These are phyloP conservation scores for Nephrocerus scutellatus DNA, from an alignment of 2,888 invertebrate genomes.

Conservation along the genomic window DNA sequence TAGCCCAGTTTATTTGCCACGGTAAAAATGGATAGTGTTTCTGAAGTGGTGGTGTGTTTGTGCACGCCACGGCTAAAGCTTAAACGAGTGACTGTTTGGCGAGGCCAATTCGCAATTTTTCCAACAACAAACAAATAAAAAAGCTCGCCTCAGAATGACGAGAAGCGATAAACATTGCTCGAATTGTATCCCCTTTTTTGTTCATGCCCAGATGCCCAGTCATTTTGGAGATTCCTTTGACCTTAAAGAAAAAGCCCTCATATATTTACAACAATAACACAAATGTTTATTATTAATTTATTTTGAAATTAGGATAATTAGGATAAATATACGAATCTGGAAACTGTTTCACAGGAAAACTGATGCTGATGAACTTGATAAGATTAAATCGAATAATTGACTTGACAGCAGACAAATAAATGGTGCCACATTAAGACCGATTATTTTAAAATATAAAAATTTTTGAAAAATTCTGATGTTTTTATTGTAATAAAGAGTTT, in stretches of 20 bases:
- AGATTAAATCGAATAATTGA: too few species aligned
- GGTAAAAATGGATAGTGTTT: slow-evolving; percentile 56
- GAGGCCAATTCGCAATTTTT: slow-evolving; percentile 91
- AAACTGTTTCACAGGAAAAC: too few species aligned
- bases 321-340: too few species aligned
- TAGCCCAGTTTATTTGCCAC: slow-evolving; percentile 56
- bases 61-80: slow-evolving; percentile 80
- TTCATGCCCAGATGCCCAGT: slow-evolving; percentile 67
- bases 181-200: slow-evolving; percentile 89
- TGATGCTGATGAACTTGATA: too few species aligned
- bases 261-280: too few species aligned
- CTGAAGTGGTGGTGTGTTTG: slow-evolving; percentile 70
- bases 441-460: too few species aligned
- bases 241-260: slow-evolving; percentile 67
- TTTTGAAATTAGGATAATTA: too few species aligned
- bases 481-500: too few species aligned
- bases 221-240: slow-evolving; percentile 81
- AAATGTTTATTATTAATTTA: too few species aligned
- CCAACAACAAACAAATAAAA: slow-evolving; percentile 81
- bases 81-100: slow-evolving; percentile 93
- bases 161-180: slow-evolving; percentile 87
- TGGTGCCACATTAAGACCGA: too few species aligned
- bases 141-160: slow-evolving; percentile 80
- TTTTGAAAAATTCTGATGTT: too few species aligned
- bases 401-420: too few species aligned